Evolutionary conservation across 2,113 vertebrate genomes (phyloP).

Genomic region (Hypanus sabinus): DNA sequence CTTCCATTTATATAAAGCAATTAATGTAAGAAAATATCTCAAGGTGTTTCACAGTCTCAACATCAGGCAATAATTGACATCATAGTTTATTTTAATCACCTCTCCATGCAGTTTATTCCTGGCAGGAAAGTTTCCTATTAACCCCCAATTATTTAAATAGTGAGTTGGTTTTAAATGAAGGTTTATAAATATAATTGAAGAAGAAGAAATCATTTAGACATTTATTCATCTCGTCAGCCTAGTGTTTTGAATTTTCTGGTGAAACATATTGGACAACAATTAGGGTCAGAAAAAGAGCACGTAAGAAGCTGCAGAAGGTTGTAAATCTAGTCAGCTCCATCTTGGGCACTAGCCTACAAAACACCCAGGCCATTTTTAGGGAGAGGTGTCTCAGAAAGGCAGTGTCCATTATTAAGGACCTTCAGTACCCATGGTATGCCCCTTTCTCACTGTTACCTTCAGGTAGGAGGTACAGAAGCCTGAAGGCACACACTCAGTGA

Average conservation of each 20-base stretch:
- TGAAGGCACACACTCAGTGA: no score
- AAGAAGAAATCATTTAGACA: neutral
- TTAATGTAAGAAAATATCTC: neutral
- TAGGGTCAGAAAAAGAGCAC: neutral
- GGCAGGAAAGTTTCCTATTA: neutral
- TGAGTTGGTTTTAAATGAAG: neutral
- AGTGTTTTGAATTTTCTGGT: neutral
- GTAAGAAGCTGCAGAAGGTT: neutral
- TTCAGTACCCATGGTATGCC: no score
- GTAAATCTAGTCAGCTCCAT: no score
- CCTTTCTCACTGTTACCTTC: no score
- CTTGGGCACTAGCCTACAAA: no score
- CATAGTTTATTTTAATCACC: neutral
- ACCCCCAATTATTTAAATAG: neutral
- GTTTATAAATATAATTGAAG: neutral
- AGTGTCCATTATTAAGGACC: no score
- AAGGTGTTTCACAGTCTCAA: neutral
- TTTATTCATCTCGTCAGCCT: neutral
- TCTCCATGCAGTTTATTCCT: neutral
- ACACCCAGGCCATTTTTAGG: no score
- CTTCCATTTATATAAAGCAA: neutral
- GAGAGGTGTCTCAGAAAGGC: no score
- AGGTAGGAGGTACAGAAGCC: no score
- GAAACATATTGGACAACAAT: neutral
- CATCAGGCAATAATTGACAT: neutral